phyloP scores from a whole-genome alignment of 2,888 invertebrate genomes.

The Ophioninae sp. region DNA sequence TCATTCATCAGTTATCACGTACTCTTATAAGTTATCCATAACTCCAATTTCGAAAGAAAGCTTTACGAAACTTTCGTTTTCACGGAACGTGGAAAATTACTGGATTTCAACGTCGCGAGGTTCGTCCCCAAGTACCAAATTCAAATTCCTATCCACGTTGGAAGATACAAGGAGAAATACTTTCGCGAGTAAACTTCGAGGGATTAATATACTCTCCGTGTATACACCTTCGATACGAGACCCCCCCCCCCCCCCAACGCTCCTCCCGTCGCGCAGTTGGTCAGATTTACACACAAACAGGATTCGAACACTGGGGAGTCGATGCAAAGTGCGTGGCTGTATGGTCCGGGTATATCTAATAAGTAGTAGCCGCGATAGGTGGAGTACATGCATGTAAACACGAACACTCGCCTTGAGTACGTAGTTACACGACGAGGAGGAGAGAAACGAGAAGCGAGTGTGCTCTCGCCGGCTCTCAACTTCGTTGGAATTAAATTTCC shows the following conservation, averaged over 20 bases:
- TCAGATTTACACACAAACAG: neutral
- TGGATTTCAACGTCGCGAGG: too few relatives aligned
- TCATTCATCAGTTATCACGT: too few relatives aligned
- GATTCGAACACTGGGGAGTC: neutral
- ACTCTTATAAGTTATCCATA: too few relatives aligned
- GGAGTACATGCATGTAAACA: conserved; percentile 68
- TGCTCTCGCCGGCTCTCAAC: conserved; percentile 60
- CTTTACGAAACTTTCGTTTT: too few relatives aligned
- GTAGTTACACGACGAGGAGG: conserved; percentile 65
- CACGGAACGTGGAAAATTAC: too few relatives aligned
- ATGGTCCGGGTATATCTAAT: conserved; percentile 50
- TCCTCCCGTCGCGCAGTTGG: neutral
- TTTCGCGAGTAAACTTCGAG: too few relatives aligned
- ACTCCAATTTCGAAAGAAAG: too few relatives aligned
- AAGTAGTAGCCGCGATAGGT: conserved; percentile 59
- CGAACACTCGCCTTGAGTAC: conserved; percentile 67
- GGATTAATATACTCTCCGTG: neutral
- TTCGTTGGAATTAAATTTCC: conserved; percentile 61
- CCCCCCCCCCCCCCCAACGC: too few relatives aligned
- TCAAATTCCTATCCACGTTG: too few relatives aligned
- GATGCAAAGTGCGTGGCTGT: conserved; percentile 59
- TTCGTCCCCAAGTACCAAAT: too few relatives aligned
- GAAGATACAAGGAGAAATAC: too few relatives aligned
- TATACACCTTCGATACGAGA: neutral
- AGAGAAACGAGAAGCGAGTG: conserved; percentile 52